Conservation (phyloP, 2,797 vertebrate genomes). For the Sebastes melanostomus region DNA sequence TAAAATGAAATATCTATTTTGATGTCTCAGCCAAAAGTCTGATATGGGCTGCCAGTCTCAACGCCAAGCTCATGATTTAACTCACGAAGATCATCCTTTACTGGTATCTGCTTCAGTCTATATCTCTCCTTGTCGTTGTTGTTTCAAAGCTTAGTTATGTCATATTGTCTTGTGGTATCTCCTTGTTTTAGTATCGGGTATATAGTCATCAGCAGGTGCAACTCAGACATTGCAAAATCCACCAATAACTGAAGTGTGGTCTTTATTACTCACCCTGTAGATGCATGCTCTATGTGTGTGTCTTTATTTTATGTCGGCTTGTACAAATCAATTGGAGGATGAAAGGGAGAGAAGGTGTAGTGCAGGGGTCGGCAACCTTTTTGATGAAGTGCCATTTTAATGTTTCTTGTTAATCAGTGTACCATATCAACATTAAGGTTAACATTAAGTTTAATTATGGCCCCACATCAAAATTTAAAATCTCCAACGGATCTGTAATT, state of each 20-base stretch:
- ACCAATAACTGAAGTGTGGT: neutral
- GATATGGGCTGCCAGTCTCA: slow-evolving; percentile 24
- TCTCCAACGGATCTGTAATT: neutral
- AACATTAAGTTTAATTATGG: neutral
- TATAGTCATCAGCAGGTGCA: neutral
- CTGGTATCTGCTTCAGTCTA: neutral
- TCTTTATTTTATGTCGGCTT: neutral
- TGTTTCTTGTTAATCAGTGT: neutral
- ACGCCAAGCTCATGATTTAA: neutral
- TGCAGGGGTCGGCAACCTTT: neutral
- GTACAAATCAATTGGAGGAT: slow-evolving; percentile 10
- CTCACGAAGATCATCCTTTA: neutral
- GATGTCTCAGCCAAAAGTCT: slow-evolving; percentile 13
- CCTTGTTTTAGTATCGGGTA: neutral
- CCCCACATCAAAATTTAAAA: neutral
- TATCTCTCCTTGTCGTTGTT: slow-evolving; percentile 3
- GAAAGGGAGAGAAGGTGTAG: neutral
- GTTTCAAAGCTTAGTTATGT: slow-evolving; percentile 1
- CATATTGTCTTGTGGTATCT: neutral
- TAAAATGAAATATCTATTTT: slow-evolving; percentile 45
- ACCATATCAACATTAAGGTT: too few relatives aligned
- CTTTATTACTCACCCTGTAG: neutral
- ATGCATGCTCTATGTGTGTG: neutral
- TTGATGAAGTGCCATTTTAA: neutral
- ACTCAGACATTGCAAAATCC: neutral